Conservation (phyloP, 2,888 invertebrate species). For the Hesperia comma region DNA sequence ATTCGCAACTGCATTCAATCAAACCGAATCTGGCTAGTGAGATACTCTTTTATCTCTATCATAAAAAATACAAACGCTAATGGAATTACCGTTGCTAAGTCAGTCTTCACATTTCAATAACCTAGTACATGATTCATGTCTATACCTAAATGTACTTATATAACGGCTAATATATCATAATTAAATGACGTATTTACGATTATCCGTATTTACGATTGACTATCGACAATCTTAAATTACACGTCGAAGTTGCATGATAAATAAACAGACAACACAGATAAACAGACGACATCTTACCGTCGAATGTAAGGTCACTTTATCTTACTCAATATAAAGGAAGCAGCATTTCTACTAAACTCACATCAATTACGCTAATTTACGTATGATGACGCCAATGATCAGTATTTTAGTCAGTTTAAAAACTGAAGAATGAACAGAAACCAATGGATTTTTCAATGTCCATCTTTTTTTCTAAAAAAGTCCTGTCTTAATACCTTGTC, state of each 20-base stretch:
- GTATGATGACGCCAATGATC: too few species aligned
- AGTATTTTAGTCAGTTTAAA: too few species aligned
- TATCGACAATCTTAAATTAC: constrained; percentile 1
- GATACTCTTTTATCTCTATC: too few species aligned
- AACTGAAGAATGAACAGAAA: too few species aligned
- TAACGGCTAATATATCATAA: background rate
- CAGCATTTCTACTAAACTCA: too few species aligned
- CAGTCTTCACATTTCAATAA: background rate
- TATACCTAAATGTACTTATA: background rate
- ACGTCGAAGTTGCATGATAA: background rate
- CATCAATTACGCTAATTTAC: too few species aligned
- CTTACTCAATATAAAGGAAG: too few species aligned
- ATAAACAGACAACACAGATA: background rate
- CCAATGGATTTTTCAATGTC: too few species aligned
- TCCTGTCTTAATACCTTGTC: too few species aligned
- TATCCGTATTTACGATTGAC: constrained; percentile 19
- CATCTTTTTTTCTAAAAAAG: too few species aligned
- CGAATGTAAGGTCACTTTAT: background rate
- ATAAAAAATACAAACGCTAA: background rate
- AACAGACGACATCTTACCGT: background rate
- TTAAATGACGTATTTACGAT: constrained; percentile 22
- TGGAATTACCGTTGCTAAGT: background rate
- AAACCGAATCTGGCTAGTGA: too few species aligned
- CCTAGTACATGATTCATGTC: background rate
- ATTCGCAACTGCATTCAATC: too few species aligned